Conservation (phyloP, 2,888 invertebrate genomes). For the Cataglyphis altisquamis region DNA sequence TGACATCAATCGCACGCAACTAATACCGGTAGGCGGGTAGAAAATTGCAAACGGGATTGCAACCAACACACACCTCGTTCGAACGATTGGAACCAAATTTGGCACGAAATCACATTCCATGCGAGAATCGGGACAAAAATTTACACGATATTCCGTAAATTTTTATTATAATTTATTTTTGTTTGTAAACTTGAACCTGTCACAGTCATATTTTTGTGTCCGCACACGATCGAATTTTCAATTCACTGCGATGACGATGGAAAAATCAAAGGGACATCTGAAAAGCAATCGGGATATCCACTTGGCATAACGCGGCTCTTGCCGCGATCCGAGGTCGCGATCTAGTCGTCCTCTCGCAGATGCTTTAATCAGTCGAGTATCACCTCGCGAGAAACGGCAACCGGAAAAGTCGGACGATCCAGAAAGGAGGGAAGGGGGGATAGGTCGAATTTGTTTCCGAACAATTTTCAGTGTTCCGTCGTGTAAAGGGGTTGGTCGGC, state of each 20-base stretch:
- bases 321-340: background rate
- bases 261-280: background rate
- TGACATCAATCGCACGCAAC: constrained; percentile 72
- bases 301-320: background rate
- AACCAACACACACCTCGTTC: constrained; percentile 62
- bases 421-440: constrained; percentile 48
- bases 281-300: background rate
- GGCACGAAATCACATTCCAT: constrained; percentile 75
- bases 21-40: constrained; percentile 69
- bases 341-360: background rate
- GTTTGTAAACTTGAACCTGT: constrained; percentile 18
- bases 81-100: constrained; percentile 75
- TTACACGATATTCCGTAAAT: constrained; percentile 63
- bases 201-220: background rate
- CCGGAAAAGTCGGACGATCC: constrained; percentile 30
- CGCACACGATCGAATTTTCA: background rate
- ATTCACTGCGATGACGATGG: background rate
- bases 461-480: constrained; percentile 79
- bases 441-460: constrained; percentile 77
- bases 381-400: constrained; percentile 61
- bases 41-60: constrained; percentile 70
- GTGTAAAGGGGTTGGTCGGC: constrained; percentile 78
- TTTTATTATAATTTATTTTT: constrained; percentile 56
- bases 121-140: constrained; percentile 69
- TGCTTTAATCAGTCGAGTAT: constrained; percentile 70